phyloP scores from a whole-genome alignment of 2,797 vertebrate genomes.

The Ctenosaura bakeri region DNA sequence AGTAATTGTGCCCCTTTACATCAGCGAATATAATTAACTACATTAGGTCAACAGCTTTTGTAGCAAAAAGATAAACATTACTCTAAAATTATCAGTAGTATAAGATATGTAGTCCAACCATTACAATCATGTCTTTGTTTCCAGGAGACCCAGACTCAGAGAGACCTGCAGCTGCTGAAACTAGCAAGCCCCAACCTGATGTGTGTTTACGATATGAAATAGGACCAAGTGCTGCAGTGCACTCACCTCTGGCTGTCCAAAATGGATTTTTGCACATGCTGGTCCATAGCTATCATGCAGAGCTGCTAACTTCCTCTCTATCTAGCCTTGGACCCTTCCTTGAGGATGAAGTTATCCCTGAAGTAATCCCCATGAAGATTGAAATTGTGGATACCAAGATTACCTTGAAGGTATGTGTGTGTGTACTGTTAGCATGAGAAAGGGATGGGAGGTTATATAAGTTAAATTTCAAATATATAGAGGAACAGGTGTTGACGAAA shows the following conservation, averaged over 20 bases:
- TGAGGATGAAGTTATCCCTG: constrained; percentile 91
- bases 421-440: background rate
- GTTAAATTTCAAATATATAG: background rate
- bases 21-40: background rate
- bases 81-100: background rate
- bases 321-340: constrained; percentile 91
- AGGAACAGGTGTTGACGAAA: background rate
- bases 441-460: background rate
- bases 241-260: constrained; percentile 82
- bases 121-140: constrained; percentile 42
- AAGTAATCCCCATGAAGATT: constrained; percentile 90
- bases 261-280: constrained; percentile 87
- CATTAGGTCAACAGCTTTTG: background rate
- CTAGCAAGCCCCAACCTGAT: constrained; percentile 70
- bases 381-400: constrained; percentile 86
- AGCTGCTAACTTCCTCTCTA: constrained; percentile 89
- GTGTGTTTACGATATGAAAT: constrained; percentile 85
- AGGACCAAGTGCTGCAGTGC: constrained; percentile 83
- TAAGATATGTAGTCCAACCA: background rate
- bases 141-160: constrained; percentile 63
- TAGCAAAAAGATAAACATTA: rapidly evolving
- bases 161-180: constrained; percentile 58
- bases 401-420: constrained; percentile 86
- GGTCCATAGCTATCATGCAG: constrained; percentile 82
- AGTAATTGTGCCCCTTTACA: background rate